Percentiles rank a stretch among this genome's conserved stretches.
Evolutionary conservation across 2,113 vertebrate genomes (phyloP).

Genomic region (Chloroceryle aenea): DNA sequence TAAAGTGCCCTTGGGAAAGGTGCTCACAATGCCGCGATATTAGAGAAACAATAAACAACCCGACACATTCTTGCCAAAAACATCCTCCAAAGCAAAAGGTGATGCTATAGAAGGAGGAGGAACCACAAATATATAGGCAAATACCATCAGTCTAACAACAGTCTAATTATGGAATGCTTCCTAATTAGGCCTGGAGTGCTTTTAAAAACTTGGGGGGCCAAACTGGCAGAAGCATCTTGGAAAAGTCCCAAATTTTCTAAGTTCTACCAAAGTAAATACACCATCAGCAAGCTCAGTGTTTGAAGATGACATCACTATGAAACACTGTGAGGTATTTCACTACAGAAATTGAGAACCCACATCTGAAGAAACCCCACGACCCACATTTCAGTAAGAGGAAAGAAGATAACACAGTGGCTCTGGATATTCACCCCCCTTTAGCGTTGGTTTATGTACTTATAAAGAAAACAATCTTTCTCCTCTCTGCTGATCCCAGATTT

Average conservation of each 20-base stretch:
- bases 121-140: background rate
- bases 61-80: background rate
- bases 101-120: background rate
- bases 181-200: background rate
- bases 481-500: background rate
- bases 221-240: background rate
- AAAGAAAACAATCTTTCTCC: slow-evolving; percentile 12
- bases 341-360: background rate
- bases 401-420: background rate
- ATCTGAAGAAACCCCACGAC: background rate
- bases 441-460: background rate
- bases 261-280: background rate
- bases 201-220: background rate
- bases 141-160: background rate
- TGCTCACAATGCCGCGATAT: slow-evolving; percentile 17
- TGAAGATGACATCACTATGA: background rate
- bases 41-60: slow-evolving; percentile 29
- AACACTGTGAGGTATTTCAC: slow-evolving; percentile 1
- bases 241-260: background rate
- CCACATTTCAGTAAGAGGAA: background rate
- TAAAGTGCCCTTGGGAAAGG: slow-evolving; percentile 53
- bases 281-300: background rate
- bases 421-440: background rate
- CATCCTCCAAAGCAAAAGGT: background rate
- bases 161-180: background rate